Percentiles rank a stretch among this genome's conserved stretches.
Evolutionary conservation across 2,888 invertebrate species (phyloP).

Genomic region (Eumerus sabulonum): DNA sequence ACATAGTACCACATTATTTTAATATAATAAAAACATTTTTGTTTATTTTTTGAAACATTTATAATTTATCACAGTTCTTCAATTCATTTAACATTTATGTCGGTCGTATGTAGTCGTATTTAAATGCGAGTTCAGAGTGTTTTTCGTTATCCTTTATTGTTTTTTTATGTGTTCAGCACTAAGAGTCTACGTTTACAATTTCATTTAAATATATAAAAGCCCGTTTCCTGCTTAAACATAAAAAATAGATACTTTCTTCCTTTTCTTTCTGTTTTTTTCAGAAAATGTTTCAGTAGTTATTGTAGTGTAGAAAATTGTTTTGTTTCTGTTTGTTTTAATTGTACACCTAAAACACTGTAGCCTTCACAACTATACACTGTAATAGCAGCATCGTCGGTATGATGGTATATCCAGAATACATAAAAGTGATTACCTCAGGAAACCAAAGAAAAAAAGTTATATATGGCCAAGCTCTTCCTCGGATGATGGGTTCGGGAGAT

Average conservation of each 20-base stretch:
- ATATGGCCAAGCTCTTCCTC: constrained; percentile 64
- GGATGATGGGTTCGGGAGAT: constrained; percentile 52
- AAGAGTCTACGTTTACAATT: constrained; percentile 45
- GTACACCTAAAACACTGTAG: constrained; percentile 37
- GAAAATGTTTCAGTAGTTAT: constrained; percentile 59
- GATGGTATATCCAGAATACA: too few relatives aligned
- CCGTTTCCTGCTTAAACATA: constrained; percentile 63
- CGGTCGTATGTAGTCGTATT: too few relatives aligned
- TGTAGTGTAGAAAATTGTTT: constrained; percentile 34
- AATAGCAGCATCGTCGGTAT: too few relatives aligned
- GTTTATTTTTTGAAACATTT: constrained; percentile 65
- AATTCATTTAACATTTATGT: constrained; percentile 67
- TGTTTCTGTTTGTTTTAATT: constrained; percentile 21
- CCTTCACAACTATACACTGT: too few relatives aligned
- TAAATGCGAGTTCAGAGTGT: too few relatives aligned
- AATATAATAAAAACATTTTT: constrained; percentile 60
- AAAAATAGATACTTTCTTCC: constrained; percentile 57
- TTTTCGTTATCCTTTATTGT: too few relatives aligned
- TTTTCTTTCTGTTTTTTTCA: constrained; percentile 23
- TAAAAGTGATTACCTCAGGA: too few relatives aligned
- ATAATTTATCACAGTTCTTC: constrained; percentile 68
- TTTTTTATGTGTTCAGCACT: constrained; percentile 50
- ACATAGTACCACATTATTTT: constrained; percentile 63
- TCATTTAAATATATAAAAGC: constrained; percentile 45
- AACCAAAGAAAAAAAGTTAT: constrained; percentile 33